Evolutionary conservation across 2,888 invertebrate species (phyloP).

Genomic region (Drosophila cyrtoloma): DNA sequence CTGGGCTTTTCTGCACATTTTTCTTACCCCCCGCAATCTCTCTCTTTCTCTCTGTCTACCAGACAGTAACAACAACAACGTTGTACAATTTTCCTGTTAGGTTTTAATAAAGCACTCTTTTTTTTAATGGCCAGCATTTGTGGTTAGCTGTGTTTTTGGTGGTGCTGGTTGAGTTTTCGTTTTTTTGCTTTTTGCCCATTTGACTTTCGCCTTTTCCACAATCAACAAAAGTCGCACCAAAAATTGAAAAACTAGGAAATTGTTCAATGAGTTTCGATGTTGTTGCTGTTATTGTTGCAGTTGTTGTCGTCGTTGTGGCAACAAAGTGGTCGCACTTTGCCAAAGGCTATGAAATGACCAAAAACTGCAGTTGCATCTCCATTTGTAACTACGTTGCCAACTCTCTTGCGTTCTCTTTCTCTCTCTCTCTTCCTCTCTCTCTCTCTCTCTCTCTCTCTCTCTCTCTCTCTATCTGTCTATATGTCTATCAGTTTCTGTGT

Average conservation of each 20-base stretch:
- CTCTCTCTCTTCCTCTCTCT: not conserved
- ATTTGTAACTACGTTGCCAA: conserved; percentile 30
- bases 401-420: not conserved
- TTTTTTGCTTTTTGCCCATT: conserved; percentile 12
- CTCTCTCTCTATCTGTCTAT: not conserved
- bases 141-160: conserved; percentile 23
- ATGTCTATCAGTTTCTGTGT: not conserved
- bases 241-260: conserved; percentile 64
- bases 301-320: conserved; percentile 20
- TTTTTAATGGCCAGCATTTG: conserved; percentile 67
- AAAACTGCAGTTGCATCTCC: conserved; percentile 47
- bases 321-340: conserved; percentile 41
- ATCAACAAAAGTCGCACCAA: conserved; percentile 66
- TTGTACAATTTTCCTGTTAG: conserved; percentile 59
- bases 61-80: conserved; percentile 14
- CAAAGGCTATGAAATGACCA: conserved; percentile 39
- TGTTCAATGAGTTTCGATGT: conserved; percentile 60
- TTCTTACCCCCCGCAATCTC: not conserved
- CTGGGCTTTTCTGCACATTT: conserved; percentile 47
- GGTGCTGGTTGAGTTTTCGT: conserved; percentile 1
- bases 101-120: conserved; percentile 64
- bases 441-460: not conserved
- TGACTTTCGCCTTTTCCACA: conserved; percentile 67
- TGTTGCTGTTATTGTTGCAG: conserved; percentile 8
- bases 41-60: not conserved